Evolutionary conservation across 2,113 vertebrate species (phyloP), one percentile per base, ranked within the genome.

Genomic region (Lepus europaeus): DNA sequence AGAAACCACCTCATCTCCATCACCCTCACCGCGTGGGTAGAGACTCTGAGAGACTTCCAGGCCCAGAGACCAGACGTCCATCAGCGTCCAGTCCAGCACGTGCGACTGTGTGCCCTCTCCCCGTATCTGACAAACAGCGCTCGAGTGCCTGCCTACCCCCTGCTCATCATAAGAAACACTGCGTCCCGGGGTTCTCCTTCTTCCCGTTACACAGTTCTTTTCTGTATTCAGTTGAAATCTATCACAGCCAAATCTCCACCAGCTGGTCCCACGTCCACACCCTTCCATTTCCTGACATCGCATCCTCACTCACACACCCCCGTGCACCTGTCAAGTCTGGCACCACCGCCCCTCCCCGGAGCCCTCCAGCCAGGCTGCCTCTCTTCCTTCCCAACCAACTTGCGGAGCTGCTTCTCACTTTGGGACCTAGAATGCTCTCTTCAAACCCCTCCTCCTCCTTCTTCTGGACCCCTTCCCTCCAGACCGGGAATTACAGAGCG

Each of bases 201-300:
- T 93, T 93, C 81, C 95, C 39, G 36, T 45, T 64, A 73, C 53
- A 64, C 6, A 80, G 22, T 36, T 23, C 56, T 61, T 59, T 33
- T 9, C 92, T 84, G 49, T 39, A 74, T 25, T 45, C 76, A 92
- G 72, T 17, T 91, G 87, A 94, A 94, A 94, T 72, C 51, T 51
- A 70, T 89, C 84, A 45, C 83, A 89, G 81, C 66, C 91, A 69
- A 69, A 86, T 76, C 90, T 69, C 64, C 59, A 36, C 73, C 89
- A 94, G 95, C 89, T 96, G 79, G 39, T 92, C 69, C 92, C 61
- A 9, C 64, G 88, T 93, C 89, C 16, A 89, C 56, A 56, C 19
- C 56, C 89, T 76, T 73, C 61, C 63, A 39, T 70, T 91, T 95
- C 94, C 79, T 87, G 45, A 45, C 45, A 45, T 45, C 45, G 6